A percentile compares a stretch with the other conserved stretches of the same genome.
These are phyloP conservation scores for Turnix velox DNA, from an alignment of 2,113 vertebrate species.

Conservation along the genomic window DNA sequence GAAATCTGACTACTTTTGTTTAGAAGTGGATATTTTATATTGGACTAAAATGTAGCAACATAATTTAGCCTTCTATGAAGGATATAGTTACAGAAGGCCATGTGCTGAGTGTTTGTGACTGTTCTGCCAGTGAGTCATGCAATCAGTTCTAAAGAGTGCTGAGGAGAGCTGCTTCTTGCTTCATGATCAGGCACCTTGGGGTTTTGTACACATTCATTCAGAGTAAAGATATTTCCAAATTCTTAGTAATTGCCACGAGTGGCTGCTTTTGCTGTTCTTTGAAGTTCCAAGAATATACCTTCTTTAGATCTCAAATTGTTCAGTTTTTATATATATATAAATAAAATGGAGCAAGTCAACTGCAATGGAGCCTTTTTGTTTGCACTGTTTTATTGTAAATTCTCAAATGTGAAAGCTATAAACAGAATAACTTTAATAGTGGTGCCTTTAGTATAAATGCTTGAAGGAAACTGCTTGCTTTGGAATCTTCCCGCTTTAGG, in stretches of 20 bases:
- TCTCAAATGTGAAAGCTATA: neutral
- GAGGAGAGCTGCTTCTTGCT: neutral
- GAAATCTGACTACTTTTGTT: neutral
- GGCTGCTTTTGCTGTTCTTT: neutral
- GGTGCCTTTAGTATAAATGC: neutral
- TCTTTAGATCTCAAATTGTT: neutral
- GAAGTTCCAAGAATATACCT: neutral
- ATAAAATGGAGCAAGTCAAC: no score
- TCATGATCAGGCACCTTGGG: neutral
- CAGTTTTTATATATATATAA: neutral
- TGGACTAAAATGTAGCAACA: neutral
- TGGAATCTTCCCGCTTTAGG: neutral
- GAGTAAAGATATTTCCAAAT: neutral
- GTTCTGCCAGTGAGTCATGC: neutral
- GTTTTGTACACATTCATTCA: neutral
- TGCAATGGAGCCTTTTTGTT: neutral
- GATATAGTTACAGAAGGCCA: neutral
- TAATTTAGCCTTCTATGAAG: neutral
- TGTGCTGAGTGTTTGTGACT: slow-evolving; percentile 20
- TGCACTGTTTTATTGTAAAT: neutral
- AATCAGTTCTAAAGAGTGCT: neutral
- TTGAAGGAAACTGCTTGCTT: neutral
- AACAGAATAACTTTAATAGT: neutral
- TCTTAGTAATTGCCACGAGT: neutral
- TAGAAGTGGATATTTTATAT: neutral